Evolutionary conservation across 1,140 invertebrate species (phyloP).

Genomic region (Drosophila azteca): DNA sequence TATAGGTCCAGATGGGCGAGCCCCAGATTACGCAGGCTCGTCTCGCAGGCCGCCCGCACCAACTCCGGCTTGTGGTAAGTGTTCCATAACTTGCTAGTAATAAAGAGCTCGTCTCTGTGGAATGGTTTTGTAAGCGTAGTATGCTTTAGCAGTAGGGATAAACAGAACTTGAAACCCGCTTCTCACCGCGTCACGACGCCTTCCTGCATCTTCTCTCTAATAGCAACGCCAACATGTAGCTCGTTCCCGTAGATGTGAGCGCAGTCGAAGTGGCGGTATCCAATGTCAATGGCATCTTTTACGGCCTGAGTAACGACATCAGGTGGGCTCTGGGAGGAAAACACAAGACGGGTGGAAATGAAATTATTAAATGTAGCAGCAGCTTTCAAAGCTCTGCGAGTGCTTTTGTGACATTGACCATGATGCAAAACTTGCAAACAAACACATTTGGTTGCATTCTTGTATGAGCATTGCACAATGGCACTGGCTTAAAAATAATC

Average conservation of each 20-base stretch:
- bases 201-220: constrained; percentile 87
- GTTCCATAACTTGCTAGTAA: constrained; percentile 86
- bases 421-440: constrained; percentile 14
- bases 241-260: constrained; percentile 91
- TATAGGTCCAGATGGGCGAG: constrained; percentile 91
- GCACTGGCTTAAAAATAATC: no score
- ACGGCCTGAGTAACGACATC: constrained; percentile 90
- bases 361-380: constrained; percentile 20
- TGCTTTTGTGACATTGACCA: constrained; percentile 45
- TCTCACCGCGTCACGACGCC: constrained; percentile 86
- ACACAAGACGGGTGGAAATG: constrained; percentile 1
- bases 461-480: neutral
- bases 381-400: constrained; percentile 32
- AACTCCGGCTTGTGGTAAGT: constrained; percentile 71
- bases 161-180: constrained; percentile 85
- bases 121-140: neutral
- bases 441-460: constrained; percentile 43
- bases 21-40: constrained; percentile 87
- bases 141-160: constrained; percentile 34
- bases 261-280: constrained; percentile 93
- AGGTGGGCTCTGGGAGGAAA: constrained; percentile 86
- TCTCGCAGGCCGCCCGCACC: constrained; percentile 70
- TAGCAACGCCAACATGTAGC: constrained; percentile 88
- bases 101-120: constrained; percentile 87
- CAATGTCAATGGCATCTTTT: constrained; percentile 89